Evolutionary conservation across 2,113 vertebrate species (phyloP).

Genomic region (Pogonocichla stellata): DNA sequence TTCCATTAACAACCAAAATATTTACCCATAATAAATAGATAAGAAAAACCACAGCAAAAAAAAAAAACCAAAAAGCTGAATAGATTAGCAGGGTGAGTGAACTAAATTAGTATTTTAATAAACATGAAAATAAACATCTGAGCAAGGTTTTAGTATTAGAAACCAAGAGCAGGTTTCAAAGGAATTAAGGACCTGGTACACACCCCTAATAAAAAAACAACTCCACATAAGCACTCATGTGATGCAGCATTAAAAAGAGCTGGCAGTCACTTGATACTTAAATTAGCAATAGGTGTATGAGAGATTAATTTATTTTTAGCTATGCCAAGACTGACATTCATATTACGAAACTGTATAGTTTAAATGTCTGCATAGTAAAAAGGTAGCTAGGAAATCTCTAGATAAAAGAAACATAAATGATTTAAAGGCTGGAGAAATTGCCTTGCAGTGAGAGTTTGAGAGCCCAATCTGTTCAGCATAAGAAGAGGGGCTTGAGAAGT

Average conservation of each 20-base stretch:
- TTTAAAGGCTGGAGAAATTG: neutral
- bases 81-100: neutral
- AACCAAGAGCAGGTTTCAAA: neutral
- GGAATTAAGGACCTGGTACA: neutral
- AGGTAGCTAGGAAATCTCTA: neutral
- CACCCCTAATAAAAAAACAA: neutral
- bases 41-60: neutral
- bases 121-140: neutral
- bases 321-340: neutral
- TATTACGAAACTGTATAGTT: neutral
- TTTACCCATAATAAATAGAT: neutral
- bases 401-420: neutral
- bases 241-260: neutral
- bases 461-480: neutral
- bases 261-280: neutral
- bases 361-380: neutral
- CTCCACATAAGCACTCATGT: neutral
- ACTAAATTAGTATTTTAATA: neutral
- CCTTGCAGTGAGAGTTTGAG: neutral
- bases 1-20: neutral
- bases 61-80: neutral
- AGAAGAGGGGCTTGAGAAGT: neutral
- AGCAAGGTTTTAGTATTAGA: neutral
- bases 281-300: neutral
- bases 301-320: slow-evolving; percentile 1